phyloP scores from a whole-genome alignment of 2,797 vertebrate genomes.

The Notamacropus eugenii region DNA sequence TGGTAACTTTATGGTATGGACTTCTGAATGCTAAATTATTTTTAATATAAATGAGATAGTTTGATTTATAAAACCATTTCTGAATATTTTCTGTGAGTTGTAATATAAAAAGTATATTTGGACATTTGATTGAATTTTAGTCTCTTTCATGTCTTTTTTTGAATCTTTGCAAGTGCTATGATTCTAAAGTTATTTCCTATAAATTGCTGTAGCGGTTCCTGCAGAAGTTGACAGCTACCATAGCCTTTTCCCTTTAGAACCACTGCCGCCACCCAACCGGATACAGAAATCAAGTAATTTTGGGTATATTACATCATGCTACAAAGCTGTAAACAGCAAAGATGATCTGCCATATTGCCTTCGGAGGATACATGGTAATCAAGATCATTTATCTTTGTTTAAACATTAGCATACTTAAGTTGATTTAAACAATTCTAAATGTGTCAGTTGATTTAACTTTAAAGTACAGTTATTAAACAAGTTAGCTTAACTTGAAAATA shows the following conservation, averaged over 20 bases:
- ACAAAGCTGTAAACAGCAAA: constrained; percentile 99
- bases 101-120: constrained; percentile 30
- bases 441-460: constrained; percentile 8
- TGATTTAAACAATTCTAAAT: constrained; percentile 2
- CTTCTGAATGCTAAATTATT: constrained; percentile 34
- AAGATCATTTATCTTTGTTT: constrained; percentile 60
- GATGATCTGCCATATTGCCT: constrained; percentile 99
- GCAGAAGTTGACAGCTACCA: constrained; percentile 99
- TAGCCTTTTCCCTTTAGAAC: constrained; percentile 97
- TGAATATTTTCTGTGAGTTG: constrained; percentile 44
- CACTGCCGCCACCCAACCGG: constrained; percentile 95
- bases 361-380: constrained; percentile 97
- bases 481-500: constrained; percentile 38
- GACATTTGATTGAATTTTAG: not conserved
- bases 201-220: constrained; percentile 91
- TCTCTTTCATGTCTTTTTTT: constrained; percentile 60
- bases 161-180: constrained; percentile 49
- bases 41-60: not conserved
- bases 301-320: constrained; percentile 98
- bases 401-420: constrained; percentile 23
- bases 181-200: constrained; percentile 70
- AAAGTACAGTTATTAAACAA: not conserved
- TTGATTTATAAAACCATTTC: constrained; percentile 53
- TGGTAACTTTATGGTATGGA: not conserved
- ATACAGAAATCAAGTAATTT: constrained; percentile 99